Evolutionary conservation across 2,888 invertebrate genomes (phyloP), one percentile per base, ranked within the genome.

Genomic region (Eumerus sabulonum): DNA sequence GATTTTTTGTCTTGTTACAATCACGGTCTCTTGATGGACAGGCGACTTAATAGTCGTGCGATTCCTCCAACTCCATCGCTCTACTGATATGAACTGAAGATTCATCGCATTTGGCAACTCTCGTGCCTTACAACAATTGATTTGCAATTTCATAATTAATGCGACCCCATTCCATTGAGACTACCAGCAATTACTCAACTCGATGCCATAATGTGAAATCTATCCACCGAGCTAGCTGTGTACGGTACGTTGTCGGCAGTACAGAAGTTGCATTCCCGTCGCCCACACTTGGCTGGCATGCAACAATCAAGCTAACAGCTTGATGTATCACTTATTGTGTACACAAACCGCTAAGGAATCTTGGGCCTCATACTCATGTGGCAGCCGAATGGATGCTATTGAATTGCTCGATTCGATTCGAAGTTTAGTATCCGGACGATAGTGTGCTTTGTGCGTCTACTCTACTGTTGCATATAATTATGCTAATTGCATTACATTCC

Each of bases 281-380:
- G 70, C 70, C 53, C 62, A 54, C 53, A 27, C 38, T 47, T n/a
- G 40, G 38, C 40, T 40, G 12, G 42, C 13, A 9, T 2, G 44
- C 45, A 47, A 67, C 57, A 50, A 35, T 57, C 50, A n/a, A 19
- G 12, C n/a, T 18, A 59, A 42, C 70, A 48, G 47, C 62, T 42
- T 71, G 62, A 71, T 71, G 62, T 71, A 71, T 67, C 72, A 68
- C 73, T 79, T 79, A 79, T 79, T 74, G 68, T 79, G 45, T 79
- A 56, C 79, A 79, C 68, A 79, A 79, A 79, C 79, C 79, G 74
- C 64, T 68, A 60, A 60, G 67, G 74, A 79, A 4, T 16, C n/a
- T n/a, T n/a, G n/a, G n/a, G 16, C 17, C 40, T 38, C 27, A 47
- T 45, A 51, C 44, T 59, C 18, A 51, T 45, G 59, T 45, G 36